These are phyloP conservation scores for Percopsis omiscomaycus DNA, from an alignment of 2,797 vertebrate genomes.

Conservation along the genomic window DNA sequence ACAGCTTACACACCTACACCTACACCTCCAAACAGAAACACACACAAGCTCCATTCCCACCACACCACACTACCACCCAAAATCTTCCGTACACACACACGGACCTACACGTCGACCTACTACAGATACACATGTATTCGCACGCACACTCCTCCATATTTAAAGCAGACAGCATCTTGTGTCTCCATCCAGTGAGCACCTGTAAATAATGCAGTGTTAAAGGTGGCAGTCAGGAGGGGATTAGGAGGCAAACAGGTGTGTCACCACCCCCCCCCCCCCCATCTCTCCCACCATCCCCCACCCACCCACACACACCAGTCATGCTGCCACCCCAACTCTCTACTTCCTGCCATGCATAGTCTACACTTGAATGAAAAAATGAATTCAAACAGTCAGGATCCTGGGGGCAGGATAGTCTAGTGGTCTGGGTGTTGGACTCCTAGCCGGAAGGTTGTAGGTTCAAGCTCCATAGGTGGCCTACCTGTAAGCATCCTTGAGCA, in stretches of 20 bases:
- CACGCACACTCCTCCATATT: slow-evolving; percentile 49
- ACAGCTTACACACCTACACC: background rate
- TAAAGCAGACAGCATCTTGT: slow-evolving; percentile 68
- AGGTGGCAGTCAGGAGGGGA: slow-evolving; percentile 67
- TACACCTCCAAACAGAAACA: background rate
- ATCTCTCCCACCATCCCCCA: slow-evolving; percentile 5
- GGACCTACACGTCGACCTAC: slow-evolving; percentile 15
- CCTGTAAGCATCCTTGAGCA: no score
- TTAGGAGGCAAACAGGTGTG: slow-evolving; percentile 72
- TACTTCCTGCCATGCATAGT: slow-evolving; percentile 51
- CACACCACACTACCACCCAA: slow-evolving; percentile 1
- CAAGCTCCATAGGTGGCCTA: no score
- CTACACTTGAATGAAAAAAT: slow-evolving; percentile 12
- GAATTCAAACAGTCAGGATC: slow-evolving; percentile 2
- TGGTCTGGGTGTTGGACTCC: no score
- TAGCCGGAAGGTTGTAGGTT: no score
- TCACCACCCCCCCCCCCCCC: slow-evolving; percentile 27
- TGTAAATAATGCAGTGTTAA: slow-evolving; percentile 83
- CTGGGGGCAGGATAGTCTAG: no score
- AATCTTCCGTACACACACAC: slow-evolving; percentile 22
- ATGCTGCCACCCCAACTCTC: slow-evolving; percentile 37
- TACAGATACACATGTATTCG: slow-evolving; percentile 15
- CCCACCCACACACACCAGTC: slow-evolving; percentile 25
- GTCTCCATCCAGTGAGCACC: slow-evolving; percentile 64
- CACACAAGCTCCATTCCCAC: slow-evolving; percentile 3